A percentile compares a stretch with the other conserved stretches of the same genome.
Conservation (phyloP, 2,888 invertebrate genomes). For the Odiellus spinosus region DNA sequence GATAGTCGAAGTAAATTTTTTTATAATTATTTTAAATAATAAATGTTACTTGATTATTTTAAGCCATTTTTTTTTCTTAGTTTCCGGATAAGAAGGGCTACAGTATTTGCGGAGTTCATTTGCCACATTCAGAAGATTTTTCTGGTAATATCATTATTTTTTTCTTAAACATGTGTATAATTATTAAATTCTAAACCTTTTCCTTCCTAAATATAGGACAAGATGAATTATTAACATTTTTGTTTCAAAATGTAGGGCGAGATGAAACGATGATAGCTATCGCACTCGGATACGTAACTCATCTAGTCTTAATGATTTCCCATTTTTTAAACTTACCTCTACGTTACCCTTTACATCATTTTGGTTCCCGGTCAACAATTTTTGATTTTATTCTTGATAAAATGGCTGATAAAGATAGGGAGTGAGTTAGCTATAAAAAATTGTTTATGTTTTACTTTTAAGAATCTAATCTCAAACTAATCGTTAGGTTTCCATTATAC, state of each 20-base stretch:
- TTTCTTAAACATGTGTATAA: neutral
- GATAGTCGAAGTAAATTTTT: constrained; percentile 40
- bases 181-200: neutral
- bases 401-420: constrained; percentile 41
- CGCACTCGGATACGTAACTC: constrained; percentile 73
- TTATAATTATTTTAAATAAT: too few species aligned
- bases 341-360: constrained; percentile 61
- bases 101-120: constrained; percentile 47
- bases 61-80: too few species aligned
- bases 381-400: constrained; percentile 55
- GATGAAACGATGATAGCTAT: constrained; percentile 56
- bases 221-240: neutral
- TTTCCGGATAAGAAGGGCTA: constrained; percentile 36
- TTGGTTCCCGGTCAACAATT: constrained; percentile 66
- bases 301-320: constrained; percentile 62
- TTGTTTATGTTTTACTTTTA: neutral
- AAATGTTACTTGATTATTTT: too few species aligned
- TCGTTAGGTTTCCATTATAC: constrained; percentile 66
- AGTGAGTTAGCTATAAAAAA: constrained; percentile 40
- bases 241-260: constrained; percentile 34
- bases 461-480: neutral
- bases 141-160: constrained; percentile 27
- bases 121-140: constrained; percentile 51
- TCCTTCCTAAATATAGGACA: neutral
- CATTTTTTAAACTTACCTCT: constrained; percentile 68